These are phyloP conservation scores for Macrobrachium nipponense DNA, from an alignment of 1,140 invertebrate genomes.

Conservation along the genomic window DNA sequence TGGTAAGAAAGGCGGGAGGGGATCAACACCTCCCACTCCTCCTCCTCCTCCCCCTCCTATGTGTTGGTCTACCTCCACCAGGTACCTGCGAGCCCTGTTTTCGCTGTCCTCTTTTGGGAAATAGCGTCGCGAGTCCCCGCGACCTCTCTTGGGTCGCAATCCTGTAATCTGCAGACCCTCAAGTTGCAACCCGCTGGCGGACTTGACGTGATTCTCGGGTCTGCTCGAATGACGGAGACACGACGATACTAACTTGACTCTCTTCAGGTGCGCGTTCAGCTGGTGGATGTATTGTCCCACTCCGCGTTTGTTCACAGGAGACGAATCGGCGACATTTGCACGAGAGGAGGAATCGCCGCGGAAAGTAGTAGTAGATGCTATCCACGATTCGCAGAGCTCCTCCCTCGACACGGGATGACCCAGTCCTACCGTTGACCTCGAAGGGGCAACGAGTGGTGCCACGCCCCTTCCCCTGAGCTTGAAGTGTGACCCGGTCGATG, in stretches of 20 bases:
- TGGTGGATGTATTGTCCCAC: too few species aligned
- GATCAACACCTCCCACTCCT: neutral
- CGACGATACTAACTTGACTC: neutral
- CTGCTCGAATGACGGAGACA: neutral
- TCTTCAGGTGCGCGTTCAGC: too few species aligned
- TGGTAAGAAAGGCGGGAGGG: too few species aligned
- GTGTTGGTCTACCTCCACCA: slow-evolving; percentile 30
- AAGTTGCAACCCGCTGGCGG: neutral
- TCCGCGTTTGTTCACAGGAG: neutral
- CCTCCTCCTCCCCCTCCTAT: neutral
- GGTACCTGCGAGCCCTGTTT: slow-evolving; percentile 31
- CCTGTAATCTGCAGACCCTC: slow-evolving; percentile 32
- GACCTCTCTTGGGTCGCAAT: neutral
- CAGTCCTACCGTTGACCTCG: neutral
- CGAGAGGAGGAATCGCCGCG: neutral
- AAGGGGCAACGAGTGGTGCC: neutral
- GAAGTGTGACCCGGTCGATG: neutral
- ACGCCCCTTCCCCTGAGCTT: neutral
- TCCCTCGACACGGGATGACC: neutral
- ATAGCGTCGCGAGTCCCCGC: slow-evolving; percentile 5
- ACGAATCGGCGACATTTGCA: neutral
- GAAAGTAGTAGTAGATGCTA: neutral
- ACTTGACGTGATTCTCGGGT: neutral
- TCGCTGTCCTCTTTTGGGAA: slow-evolving; percentile 40
- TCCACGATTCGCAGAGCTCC: neutral